Conservation (phyloP, 2,888 invertebrate species). For the Leptinotarsa juncta region DNA sequence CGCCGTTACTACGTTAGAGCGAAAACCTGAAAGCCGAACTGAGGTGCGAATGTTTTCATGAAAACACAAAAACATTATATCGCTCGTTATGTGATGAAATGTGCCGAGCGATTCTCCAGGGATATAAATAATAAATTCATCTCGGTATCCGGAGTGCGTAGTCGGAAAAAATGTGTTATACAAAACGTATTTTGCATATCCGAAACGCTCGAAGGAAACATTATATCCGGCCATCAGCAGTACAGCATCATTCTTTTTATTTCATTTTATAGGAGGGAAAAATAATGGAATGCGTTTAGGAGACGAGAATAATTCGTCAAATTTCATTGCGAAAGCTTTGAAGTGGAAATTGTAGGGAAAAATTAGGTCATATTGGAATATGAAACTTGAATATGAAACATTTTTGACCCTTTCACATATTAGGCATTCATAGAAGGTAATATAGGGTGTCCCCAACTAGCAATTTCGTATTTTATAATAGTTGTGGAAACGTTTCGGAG, state of each 20-base stretch:
- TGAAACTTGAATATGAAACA: too few relatives aligned
- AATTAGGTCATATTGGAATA: too few relatives aligned
- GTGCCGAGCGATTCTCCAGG: constrained; percentile 42
- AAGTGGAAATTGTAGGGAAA: too few relatives aligned
- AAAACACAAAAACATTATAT: constrained; percentile 47
- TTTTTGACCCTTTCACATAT: too few relatives aligned
- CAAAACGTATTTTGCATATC: constrained; percentile 54
- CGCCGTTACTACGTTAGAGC: background rate
- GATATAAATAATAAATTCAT: constrained; percentile 60
- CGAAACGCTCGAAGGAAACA: constrained; percentile 33
- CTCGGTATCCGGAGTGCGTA: constrained; percentile 50
- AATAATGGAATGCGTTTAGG: background rate
- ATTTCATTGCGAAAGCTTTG: background rate
- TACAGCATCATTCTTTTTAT: constrained; percentile 18
- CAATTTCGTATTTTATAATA: too few relatives aligned
- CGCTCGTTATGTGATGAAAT: constrained; percentile 47
- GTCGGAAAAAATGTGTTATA: constrained; percentile 54
- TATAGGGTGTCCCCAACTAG: too few relatives aligned
- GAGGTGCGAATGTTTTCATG: constrained; percentile 49
- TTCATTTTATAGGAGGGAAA: background rate
- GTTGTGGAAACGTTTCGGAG: too few relatives aligned
- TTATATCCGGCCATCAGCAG: constrained; percentile 21
- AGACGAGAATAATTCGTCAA: background rate
- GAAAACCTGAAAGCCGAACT: constrained; percentile 17
- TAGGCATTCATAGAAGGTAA: too few relatives aligned